These are phyloP conservation scores for Poeciliopsis infans DNA, from an alignment of 2,797 vertebrate species.

Conservation along the genomic window DNA sequence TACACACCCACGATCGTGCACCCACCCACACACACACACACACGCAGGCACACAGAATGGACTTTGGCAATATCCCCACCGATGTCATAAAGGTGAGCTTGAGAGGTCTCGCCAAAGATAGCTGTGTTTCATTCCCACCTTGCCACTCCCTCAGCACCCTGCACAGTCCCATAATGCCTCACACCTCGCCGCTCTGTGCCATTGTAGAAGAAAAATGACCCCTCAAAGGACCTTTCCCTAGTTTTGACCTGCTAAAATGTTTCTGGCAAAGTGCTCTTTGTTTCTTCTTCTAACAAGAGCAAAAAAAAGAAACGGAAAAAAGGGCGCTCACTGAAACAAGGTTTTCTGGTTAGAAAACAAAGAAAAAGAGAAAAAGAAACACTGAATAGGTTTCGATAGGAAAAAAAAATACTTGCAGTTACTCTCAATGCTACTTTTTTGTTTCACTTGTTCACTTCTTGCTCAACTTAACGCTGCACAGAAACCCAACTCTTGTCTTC, in stretches of 20 bases:
- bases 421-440: conserved; percentile 26
- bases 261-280: conserved; percentile 16
- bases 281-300: conserved; percentile 12
- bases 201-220: conserved; percentile 33
- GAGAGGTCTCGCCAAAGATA: conserved; percentile 53
- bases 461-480: conserved; percentile 49
- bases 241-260: conserved; percentile 43
- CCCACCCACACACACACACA: neutral
- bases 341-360: conserved; percentile 19
- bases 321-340: conserved; percentile 22
- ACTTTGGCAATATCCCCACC: conserved; percentile 31
- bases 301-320: conserved; percentile 6
- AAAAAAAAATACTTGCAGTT: conserved; percentile 17
- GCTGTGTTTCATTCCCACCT: conserved; percentile 28
- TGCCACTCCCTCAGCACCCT: conserved; percentile 41
- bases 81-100: conserved; percentile 60
- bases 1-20: conserved; percentile 30
- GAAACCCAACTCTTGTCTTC: conserved; percentile 66
- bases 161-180: conserved; percentile 49
- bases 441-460: conserved; percentile 41
- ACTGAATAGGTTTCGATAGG: neutral
- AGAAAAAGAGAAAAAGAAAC: neutral
- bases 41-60: conserved; percentile 4
- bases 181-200: conserved; percentile 59
- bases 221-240: conserved; percentile 39